phyloP scores from a whole-genome alignment of 2,888 invertebrate species.

The Alviniconcha strummeri region DNA sequence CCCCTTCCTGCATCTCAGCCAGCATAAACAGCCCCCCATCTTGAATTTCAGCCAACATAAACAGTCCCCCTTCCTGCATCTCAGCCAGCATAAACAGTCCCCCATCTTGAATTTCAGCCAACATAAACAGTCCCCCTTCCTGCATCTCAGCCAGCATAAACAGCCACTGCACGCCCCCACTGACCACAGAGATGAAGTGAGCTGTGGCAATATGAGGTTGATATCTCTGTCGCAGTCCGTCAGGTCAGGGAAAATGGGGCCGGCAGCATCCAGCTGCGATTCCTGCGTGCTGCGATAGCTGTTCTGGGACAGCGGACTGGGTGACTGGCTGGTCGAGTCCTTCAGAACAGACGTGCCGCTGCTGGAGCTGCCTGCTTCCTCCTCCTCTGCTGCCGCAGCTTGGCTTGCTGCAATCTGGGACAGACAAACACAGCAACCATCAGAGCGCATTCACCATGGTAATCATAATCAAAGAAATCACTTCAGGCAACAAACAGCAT shows the following conservation, averaged over 20 bases:
- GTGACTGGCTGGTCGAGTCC: background rate
- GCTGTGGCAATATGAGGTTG: constrained; percentile 63
- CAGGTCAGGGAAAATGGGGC: constrained; percentile 64
- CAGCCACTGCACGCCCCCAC: constrained; percentile 20
- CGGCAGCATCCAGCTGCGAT: constrained; percentile 59
- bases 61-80: no score
- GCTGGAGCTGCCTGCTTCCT: background rate
- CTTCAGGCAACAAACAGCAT: background rate
- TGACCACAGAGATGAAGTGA: constrained; percentile 69
- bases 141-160: no score
- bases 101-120: no score
- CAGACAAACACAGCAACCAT: no score
- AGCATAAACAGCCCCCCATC: no score
- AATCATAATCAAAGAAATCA: background rate
- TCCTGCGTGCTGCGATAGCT: constrained; percentile 64
- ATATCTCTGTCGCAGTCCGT: constrained; percentile 58
- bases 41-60: no score
- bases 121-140: no score
- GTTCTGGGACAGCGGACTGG: constrained; percentile 42
- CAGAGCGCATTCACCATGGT: background rate
- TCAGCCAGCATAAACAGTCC: no score
- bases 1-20: no score
- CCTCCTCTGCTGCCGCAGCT: no score
- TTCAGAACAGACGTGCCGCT: background rate
- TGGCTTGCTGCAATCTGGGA: background rate